Percentiles rank a stretch among this genome's conserved stretches.
Conservation (phyloP, 1,140 invertebrate genomes). For the Meloidogyne exigua region DNA sequence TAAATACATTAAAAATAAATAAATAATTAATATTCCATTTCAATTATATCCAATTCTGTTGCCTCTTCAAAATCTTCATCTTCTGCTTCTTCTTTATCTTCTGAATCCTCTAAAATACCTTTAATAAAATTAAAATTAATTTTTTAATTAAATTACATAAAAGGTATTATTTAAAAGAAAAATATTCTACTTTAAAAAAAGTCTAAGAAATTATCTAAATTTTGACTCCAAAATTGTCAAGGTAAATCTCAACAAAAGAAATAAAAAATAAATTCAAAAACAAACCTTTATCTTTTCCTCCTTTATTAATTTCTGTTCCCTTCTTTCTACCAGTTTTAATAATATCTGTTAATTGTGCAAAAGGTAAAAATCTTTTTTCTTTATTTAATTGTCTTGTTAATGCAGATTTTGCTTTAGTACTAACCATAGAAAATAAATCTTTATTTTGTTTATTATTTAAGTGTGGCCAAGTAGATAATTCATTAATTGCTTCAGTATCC, state of each 20-base stretch:
- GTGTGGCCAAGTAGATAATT: constrained; percentile 80
- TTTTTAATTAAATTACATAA: no score
- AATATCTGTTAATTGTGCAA: constrained; percentile 60
- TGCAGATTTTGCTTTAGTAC: constrained; percentile 77
- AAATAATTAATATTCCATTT: constrained; percentile 6
- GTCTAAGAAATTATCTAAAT: no score
- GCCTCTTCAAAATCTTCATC: background rate
- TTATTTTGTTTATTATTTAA: constrained; percentile 74
- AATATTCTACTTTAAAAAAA: no score
- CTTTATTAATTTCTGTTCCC: background rate
- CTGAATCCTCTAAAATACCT: background rate
- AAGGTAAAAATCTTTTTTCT: constrained; percentile 73
- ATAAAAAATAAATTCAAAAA: no score
- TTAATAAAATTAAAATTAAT: background rate
- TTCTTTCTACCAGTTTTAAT: constrained; percentile 24
- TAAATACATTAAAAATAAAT: no score
- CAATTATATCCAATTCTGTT: constrained; percentile 7
- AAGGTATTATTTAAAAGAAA: no score
- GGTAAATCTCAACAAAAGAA: no score
- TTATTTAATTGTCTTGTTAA: constrained; percentile 90
- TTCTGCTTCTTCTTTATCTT: constrained; percentile 14
- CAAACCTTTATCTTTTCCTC: constrained; percentile 1
- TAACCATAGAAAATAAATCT: constrained; percentile 76
- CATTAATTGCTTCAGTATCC: constrained; percentile 82
- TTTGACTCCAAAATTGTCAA: no score